These are phyloP conservation scores for Zaprionus bogoriensis DNA, from an alignment of 2,888 invertebrate species.

Conservation along the genomic window DNA sequence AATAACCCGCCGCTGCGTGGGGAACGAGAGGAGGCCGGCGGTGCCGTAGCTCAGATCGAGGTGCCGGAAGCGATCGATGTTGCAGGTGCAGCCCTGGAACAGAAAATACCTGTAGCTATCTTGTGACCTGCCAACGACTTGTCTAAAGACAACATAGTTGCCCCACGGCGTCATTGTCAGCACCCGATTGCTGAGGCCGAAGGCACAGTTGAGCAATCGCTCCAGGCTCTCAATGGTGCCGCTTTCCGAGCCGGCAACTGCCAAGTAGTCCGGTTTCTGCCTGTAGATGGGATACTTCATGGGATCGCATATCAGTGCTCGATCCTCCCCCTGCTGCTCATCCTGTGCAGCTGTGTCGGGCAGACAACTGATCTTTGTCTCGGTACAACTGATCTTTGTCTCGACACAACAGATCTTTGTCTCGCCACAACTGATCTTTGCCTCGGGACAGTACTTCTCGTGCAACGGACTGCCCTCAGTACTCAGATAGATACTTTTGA, in stretches of 20 bases:
- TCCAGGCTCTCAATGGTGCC: conserved; percentile 79
- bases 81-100: conserved; percentile 81
- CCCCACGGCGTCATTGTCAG: conserved; percentile 81
- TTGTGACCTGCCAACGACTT: neutral
- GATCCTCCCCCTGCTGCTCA: no score
- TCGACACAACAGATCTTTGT: no score
- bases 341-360: no score
- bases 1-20: conserved; percentile 62
- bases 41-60: conserved; percentile 80
- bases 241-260: conserved; percentile 80
- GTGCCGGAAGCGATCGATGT: conserved; percentile 79
- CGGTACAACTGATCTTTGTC: no score
- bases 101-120: conserved; percentile 57
- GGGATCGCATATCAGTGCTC: neutral
- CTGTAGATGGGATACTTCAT: conserved; percentile 74
- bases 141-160: conserved; percentile 78
- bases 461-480: no score
- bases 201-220: conserved; percentile 70
- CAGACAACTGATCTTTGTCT: no score
- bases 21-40: conserved; percentile 77
- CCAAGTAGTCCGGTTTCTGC: conserved; percentile 64
- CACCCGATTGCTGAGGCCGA: conserved; percentile 78
- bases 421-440: no score
- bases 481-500: no score
- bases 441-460: no score